Conservation (phyloP, 2,888 invertebrate species). For the Melanostoma scalare region DNA sequence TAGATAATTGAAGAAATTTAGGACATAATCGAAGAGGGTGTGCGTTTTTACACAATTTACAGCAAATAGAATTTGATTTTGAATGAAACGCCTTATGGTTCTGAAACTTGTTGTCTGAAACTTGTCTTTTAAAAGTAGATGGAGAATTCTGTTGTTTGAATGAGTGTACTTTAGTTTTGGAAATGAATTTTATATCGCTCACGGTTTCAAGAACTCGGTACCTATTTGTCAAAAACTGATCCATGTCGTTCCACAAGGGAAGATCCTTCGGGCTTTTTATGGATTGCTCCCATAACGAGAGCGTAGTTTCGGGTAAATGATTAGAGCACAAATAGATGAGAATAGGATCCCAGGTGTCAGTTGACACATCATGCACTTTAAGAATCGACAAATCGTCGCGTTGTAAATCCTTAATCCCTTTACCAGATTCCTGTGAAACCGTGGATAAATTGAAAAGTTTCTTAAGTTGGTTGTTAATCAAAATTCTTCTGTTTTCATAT, state of each 20-base stretch:
- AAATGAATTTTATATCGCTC: not conserved
- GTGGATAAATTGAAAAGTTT: not conserved
- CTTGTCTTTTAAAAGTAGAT: not conserved
- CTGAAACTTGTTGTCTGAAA: not conserved
- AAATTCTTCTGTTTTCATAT: constrained; percentile 43
- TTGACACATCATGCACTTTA: not conserved
- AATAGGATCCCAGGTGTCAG: not conserved
- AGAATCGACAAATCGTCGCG: not conserved
- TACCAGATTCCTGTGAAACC: not conserved
- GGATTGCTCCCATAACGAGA: not conserved
- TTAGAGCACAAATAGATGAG: not conserved
- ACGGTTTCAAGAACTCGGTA: not conserved
- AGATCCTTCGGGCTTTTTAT: not conserved
- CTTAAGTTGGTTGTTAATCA: constrained; percentile 34
- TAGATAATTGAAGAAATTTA: not conserved
- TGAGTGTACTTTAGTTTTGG: not conserved
- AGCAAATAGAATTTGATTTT: not conserved
- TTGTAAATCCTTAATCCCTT: not conserved
- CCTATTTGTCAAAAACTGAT: not conserved
- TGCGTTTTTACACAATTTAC: not conserved
- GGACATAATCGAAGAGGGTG: too few species aligned
- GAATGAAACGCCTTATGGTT: not conserved
- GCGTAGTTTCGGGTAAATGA: not conserved
- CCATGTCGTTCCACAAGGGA: not conserved
- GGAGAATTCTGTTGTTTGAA: not conserved